Percentiles rank a stretch among this genome's conserved stretches.
These are phyloP conservation scores for Strigamia transsilvanica DNA, from an alignment of 2,888 invertebrate genomes.

Conservation along the genomic window DNA sequence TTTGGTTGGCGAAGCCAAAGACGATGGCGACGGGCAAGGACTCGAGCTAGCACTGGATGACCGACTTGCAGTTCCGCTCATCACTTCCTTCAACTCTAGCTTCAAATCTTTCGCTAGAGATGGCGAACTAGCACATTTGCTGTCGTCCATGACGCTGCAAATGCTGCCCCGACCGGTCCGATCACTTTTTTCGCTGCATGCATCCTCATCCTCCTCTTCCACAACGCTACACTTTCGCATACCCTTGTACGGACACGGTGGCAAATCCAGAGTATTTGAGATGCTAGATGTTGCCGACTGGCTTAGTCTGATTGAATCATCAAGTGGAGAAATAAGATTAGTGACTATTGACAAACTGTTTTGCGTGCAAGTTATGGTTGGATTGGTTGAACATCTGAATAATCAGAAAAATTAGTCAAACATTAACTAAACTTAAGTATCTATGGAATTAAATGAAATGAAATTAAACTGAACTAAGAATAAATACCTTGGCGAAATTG, in stretches of 20 bases:
- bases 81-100: constrained; percentile 52
- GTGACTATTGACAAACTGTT: constrained; percentile 54
- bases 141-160: neutral
- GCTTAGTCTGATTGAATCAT: constrained; percentile 50
- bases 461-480: neutral
- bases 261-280: constrained; percentile 13
- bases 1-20: constrained; percentile 55
- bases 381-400: constrained; percentile 54
- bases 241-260: constrained; percentile 32
- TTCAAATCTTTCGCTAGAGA: constrained; percentile 38
- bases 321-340: constrained; percentile 52
- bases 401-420: constrained; percentile 7
- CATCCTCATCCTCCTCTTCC: constrained; percentile 91
- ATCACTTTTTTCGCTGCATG: constrained; percentile 51
- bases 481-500: constrained; percentile 64
- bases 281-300: constrained; percentile 53
- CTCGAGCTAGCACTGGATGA: constrained; percentile 57
- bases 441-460: too few relatives aligned
- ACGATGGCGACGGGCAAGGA: constrained; percentile 60
- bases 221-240: constrained; percentile 89
- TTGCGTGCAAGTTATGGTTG: constrained; percentile 15
- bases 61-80: constrained; percentile 59
- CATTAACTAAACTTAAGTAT: too few relatives aligned
- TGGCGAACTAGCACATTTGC: constrained; percentile 43
- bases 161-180: constrained; percentile 16